These are phyloP conservation scores for Heteromormyrus szaboi DNA, from an alignment of 2,797 vertebrate species.

Conservation along the genomic window DNA sequence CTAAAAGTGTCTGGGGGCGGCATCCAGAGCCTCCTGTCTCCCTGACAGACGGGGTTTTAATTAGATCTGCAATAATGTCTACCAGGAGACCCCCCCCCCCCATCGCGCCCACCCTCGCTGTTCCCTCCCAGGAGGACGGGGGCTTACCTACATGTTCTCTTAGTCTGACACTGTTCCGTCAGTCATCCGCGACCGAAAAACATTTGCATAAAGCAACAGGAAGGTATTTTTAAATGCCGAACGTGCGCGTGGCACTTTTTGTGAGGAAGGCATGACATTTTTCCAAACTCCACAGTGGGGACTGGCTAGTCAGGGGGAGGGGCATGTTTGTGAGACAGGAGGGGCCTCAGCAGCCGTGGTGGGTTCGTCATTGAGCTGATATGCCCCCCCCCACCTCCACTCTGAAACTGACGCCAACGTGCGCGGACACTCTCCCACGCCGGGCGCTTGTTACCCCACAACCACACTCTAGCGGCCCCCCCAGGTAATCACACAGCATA, in stretches of 20 bases:
- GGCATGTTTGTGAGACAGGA: background rate
- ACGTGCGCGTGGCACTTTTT: background rate
- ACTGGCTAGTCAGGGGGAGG: background rate
- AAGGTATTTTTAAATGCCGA: background rate
- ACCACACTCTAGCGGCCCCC: background rate
- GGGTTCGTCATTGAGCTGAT: background rate
- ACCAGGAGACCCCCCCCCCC: background rate
- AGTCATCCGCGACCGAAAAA: background rate
- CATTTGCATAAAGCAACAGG: too few relatives aligned
- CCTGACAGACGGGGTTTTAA: constrained; percentile 16
- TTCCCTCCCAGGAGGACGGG: background rate
- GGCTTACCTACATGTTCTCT: background rate
- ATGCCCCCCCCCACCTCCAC: background rate
- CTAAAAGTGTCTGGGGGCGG: background rate
- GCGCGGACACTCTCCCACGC: background rate
- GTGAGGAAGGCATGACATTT: background rate
- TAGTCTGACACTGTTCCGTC: background rate
- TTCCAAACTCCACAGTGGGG: background rate
- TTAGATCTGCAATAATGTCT: constrained; percentile 10
- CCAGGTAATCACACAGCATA: background rate
- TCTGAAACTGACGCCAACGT: background rate
- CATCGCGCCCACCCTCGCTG: background rate
- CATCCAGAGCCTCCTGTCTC: background rate
- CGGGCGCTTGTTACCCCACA: background rate
- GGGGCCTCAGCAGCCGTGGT: background rate